Conservation (phyloP, 2,888 invertebrate genomes). For the Drosophila nigricruria region DNA sequence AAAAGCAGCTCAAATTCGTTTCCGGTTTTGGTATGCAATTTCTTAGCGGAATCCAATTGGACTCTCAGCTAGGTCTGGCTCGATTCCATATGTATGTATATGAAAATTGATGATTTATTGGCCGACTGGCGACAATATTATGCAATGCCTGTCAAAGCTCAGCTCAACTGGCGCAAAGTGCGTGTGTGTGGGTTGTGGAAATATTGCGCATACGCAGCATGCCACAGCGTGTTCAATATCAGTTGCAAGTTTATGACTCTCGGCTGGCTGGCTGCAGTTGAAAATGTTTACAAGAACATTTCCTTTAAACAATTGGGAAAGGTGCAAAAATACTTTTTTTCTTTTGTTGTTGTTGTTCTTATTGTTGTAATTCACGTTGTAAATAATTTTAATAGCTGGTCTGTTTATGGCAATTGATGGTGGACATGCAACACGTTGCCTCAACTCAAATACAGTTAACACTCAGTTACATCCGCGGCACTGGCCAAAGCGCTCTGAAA, state of each 20-base stretch:
- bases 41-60: conserved; percentile 45
- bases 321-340: conserved; percentile 65
- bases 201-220: conserved; percentile 65
- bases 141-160: conserved; percentile 50
- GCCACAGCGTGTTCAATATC: conserved; percentile 27
- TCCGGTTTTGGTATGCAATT: conserved; percentile 70
- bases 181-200: conserved; percentile 30
- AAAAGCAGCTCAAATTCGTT: conserved; percentile 64
- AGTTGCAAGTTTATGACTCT: conserved; percentile 19
- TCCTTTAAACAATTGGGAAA: conserved; percentile 39
- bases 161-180: conserved; percentile 43
- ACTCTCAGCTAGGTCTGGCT: conserved; percentile 16
- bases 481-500: conserved; percentile 72
- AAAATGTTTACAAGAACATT: conserved; percentile 58
- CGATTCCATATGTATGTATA: conserved; percentile 24
- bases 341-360: conserved; percentile 18
- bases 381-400: conserved; percentile 20
- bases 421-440: conserved; percentile 73
- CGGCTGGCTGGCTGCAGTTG: not conserved
- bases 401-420: conserved; percentile 50
- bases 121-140: conserved; percentile 19
- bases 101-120: conserved; percentile 5
- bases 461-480: conserved; percentile 56
- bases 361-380: conserved; percentile 42
- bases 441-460: conserved; percentile 5